phyloP scores from a whole-genome alignment of 2,113 vertebrate species.

The Cyrtonyx montezumae region DNA sequence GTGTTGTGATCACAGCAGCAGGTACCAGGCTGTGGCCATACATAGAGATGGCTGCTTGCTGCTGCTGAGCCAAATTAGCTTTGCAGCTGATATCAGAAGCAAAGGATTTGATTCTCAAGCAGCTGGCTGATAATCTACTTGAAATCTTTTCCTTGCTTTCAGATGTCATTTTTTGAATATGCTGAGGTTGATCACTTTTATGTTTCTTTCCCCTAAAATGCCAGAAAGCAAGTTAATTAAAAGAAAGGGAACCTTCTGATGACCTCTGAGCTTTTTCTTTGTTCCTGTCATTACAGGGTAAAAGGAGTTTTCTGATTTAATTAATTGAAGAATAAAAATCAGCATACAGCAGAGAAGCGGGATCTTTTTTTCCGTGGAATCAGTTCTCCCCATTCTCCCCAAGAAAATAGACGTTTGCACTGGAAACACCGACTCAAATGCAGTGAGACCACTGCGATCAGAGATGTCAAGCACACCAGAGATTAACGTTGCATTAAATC shows the following conservation, averaged over 20 bases:
- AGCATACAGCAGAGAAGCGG: not conserved
- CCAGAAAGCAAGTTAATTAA: not conserved
- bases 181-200: not conserved
- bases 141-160: not conserved
- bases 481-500: conserved; percentile 35
- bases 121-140: not conserved
- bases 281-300: not conserved
- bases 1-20: not conserved
- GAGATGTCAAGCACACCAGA: not conserved
- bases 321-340: conserved; percentile 1
- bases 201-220: not conserved
- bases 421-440: not conserved
- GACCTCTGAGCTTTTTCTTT: not conserved
- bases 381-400: not conserved
- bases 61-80: not conserved
- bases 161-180: not conserved
- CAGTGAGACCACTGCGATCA: conserved; percentile 21
- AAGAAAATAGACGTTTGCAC: not conserved
- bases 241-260: not conserved
- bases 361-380: not conserved
- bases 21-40: not conserved
- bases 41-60: not conserved
- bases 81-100: not conserved
- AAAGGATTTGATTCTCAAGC: not conserved
- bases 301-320: not conserved